Evolutionary conservation across 2,888 invertebrate genomes (phyloP), one percentile per base, ranked within the genome.

Genomic region (Dasysyrphus tricinctus): DNA sequence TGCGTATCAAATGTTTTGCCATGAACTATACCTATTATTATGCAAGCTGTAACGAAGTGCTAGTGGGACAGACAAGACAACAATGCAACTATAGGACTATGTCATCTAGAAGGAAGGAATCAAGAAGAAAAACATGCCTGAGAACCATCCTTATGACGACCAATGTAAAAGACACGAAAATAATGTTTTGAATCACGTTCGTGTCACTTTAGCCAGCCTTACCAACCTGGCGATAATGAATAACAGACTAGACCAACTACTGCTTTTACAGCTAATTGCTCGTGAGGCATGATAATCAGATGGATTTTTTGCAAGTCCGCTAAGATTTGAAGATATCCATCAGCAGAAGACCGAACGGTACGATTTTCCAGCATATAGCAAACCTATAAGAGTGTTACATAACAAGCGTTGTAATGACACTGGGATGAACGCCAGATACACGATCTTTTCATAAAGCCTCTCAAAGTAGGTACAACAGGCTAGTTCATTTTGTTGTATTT

Each of bases 181-280:
- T 32, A 84, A 54, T 80, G 75, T 65, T 63, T 57, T 34, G 72
- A 65, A 80, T 80, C 84, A 84, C 84, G 80, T 76, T 84, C 72
- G 54, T 84, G 84, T 54, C 84, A 84, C 83, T 83, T 83, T 57
- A 54, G 56, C 14, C n/a, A 24, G 75, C 44, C 56, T 56, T 42
- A 76, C 59, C 54, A 59, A 67, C 80, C 84, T 76, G 34, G 4
- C 76, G 76, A 84, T 76, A 84, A 76, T 80, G 76, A 84, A 80
- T 57, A 73, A 42, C 19, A 49, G 37, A 72, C 69, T 54, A 74
- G 73, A 39, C 56, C 69, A 70, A 42, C 67, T 59, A 32, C 72
- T 59, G 76, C 67, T 85, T 74, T 77, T 51, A 70, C 85, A 85
- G 67, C 85, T 85, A 85, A 85, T 85, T 85, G 85, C 85, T 85